Evolutionary conservation across 1,140 invertebrate genomes (phyloP).

Genomic region (Penaeus indicus): DNA sequence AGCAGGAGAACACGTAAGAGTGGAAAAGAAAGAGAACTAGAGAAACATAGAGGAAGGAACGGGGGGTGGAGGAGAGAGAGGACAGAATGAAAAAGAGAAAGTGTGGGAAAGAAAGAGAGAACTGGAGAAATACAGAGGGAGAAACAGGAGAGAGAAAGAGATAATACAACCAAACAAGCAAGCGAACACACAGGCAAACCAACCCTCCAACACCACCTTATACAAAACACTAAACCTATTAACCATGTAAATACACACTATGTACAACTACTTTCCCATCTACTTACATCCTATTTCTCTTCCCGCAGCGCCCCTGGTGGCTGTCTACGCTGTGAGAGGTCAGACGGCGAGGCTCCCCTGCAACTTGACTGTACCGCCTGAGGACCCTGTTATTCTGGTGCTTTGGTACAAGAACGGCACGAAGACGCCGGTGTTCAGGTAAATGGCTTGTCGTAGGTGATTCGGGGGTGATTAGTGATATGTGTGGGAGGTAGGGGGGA

Average conservation of each 20-base stretch:
- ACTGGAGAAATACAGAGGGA: not conserved
- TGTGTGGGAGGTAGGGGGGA: too few relatives aligned
- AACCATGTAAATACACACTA: too few relatives aligned
- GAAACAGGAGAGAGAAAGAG: not conserved
- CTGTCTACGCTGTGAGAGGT: constrained; percentile 54
- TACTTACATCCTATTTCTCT: not conserved
- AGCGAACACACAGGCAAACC: too few relatives aligned
- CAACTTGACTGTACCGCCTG: constrained; percentile 29
- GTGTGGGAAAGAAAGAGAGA: not conserved
- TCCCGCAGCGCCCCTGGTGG: constrained; percentile 52
- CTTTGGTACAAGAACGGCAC: constrained; percentile 63
- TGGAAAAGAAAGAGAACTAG: not conserved
- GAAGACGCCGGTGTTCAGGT: constrained; percentile 56
- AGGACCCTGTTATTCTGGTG: constrained; percentile 50
- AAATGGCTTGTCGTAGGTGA: not conserved
- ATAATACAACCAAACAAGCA: not conserved
- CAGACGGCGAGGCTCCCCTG: constrained; percentile 49
- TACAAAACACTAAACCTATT: too few relatives aligned
- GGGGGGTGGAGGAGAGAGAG: not conserved
- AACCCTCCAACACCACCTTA: too few relatives aligned
- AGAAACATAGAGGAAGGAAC: not conserved
- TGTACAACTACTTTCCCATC: not conserved
- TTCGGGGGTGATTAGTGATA: too few relatives aligned
- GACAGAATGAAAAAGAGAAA: not conserved
- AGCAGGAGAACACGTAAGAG: not conserved